Evolutionary conservation across 2,113 vertebrate species (phyloP).

Genomic region (Tauraco erythrolophus): DNA sequence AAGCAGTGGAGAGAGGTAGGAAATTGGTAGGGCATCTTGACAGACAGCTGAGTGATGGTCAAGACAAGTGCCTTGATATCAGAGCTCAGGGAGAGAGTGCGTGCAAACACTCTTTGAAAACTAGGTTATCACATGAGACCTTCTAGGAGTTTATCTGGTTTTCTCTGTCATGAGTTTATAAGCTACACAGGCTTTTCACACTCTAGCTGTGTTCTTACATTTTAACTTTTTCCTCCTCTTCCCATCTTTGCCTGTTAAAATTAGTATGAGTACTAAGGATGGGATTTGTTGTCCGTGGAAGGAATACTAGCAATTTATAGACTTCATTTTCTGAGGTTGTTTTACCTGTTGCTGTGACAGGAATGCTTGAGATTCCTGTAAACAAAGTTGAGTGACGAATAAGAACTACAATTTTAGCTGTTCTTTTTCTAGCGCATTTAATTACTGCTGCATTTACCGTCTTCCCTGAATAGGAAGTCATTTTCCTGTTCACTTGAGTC

Average conservation of each 20-base stretch:
- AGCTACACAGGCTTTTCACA: background rate
- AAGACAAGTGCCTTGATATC: background rate
- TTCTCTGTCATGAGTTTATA: background rate
- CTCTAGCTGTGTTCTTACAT: background rate
- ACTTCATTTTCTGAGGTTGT: background rate
- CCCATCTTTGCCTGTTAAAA: background rate
- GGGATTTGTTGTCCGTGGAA: background rate
- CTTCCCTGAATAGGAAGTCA: background rate
- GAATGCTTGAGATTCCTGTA: background rate
- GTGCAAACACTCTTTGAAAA: background rate
- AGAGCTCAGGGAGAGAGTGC: background rate
- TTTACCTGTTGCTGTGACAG: conserved; percentile 26
- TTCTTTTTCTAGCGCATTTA: conserved; percentile 22
- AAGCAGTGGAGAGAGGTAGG: background rate
- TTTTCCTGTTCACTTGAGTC: conserved; percentile 3
- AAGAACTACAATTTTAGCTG: background rate
- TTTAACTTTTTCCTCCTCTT: background rate
- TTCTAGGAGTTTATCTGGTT: background rate
- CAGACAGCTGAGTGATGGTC: background rate
- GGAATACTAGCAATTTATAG: background rate
- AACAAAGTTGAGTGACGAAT: background rate
- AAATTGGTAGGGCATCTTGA: background rate
- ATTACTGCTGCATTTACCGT: background rate
- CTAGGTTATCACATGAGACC: background rate
- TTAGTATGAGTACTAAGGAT: background rate